Conservation (phyloP, 2,797 vertebrate genomes). For the Galagoides demidoff region DNA sequence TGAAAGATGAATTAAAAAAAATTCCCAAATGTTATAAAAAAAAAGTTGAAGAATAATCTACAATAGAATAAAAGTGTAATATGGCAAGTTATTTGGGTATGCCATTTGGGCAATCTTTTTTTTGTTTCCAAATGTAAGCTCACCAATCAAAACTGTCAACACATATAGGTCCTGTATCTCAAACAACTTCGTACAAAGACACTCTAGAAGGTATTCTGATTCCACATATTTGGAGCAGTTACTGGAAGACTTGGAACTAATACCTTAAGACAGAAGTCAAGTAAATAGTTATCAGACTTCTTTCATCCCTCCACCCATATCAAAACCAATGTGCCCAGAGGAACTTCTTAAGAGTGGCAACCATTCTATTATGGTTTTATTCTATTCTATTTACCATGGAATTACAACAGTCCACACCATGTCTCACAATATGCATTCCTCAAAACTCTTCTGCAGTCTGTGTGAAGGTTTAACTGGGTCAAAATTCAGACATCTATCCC, state of each 20-base stretch:
- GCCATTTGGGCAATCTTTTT: background rate
- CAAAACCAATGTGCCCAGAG: background rate
- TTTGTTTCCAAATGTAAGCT: background rate
- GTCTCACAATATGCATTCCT: background rate
- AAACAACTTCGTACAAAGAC: background rate
- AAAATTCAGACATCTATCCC: background rate
- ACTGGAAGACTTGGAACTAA: background rate
- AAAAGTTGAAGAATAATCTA: slow-evolving; percentile 26
- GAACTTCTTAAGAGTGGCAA: background rate
- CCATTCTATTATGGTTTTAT: background rate
- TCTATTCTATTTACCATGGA: background rate
- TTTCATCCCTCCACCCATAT: background rate
- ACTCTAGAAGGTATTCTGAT: background rate
- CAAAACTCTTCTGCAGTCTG: background rate
- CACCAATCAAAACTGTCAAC: background rate
- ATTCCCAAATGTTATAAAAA: background rate
- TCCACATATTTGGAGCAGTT: background rate
- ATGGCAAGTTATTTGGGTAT: background rate
- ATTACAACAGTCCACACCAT: background rate
- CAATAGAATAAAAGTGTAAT: background rate
- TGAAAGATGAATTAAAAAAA: background rate
- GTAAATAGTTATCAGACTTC: background rate
- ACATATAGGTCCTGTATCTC: background rate
- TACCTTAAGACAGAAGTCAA: background rate
- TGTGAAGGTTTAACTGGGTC: background rate